phyloP scores from a whole-genome alignment of 1,140 invertebrate genomes.

The Calephelis virginiensis region DNA sequence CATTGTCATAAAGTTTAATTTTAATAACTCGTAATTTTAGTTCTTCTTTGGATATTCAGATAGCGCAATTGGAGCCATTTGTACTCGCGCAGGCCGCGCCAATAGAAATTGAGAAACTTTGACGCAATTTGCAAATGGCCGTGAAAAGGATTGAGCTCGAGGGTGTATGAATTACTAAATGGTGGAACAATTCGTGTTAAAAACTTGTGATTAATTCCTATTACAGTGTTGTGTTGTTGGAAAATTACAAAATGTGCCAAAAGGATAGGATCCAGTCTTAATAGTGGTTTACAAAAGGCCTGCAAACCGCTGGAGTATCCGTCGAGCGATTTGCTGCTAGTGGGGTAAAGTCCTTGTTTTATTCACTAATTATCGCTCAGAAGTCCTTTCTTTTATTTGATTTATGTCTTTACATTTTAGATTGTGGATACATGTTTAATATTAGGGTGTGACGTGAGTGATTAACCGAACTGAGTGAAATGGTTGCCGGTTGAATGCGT shows the following conservation, averaged over 20 bases:
- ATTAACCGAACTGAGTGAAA: constrained; percentile 33
- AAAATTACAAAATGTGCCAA: constrained; percentile 75
- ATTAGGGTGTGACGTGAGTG: constrained; percentile 36
- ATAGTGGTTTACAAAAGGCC: constrained; percentile 73
- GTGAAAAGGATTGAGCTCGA: constrained; percentile 75
- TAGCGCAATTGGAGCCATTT: constrained; percentile 47
- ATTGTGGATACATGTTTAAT: constrained; percentile 9
- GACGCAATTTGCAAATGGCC: constrained; percentile 79
- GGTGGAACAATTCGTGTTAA: constrained; percentile 68
- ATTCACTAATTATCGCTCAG: constrained; percentile 22
- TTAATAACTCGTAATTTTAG: constrained; percentile 40
- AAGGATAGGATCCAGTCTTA: constrained; percentile 76
- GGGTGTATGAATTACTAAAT: constrained; percentile 75
- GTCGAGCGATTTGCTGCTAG: constrained; percentile 71
- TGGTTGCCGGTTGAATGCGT: constrained; percentile 43
- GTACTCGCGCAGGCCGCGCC: constrained; percentile 63
- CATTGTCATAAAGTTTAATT: constrained; percentile 30
- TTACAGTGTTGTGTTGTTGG: constrained; percentile 68
- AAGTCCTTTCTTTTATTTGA: constrained; percentile 1
- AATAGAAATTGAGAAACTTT: constrained; percentile 70
- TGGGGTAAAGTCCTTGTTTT: constrained; percentile 72
- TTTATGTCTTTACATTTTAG: constrained; percentile 12
- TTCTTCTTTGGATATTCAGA: constrained; percentile 44
- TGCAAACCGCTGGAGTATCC: constrained; percentile 67
- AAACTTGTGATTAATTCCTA: constrained; percentile 67